Base-by-base conservation (phyloP, 2,113 vertebrate species). In the Catagonus wagneri region DNA sequence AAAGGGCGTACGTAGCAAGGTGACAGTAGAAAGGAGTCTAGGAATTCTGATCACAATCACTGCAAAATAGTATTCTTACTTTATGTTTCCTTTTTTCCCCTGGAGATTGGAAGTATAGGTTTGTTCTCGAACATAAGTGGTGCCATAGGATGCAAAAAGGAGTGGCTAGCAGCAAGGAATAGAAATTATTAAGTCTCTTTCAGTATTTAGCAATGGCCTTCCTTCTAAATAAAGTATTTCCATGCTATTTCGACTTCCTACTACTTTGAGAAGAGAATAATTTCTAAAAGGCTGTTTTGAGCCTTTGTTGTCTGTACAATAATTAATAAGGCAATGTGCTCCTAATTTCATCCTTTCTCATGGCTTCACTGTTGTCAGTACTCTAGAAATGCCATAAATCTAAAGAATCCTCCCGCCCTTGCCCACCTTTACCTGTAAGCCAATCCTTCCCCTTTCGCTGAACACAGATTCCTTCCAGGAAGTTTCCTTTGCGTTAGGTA, bases 251-350 rank as follows among this genome's bases (percentile, higher is more conserved):
- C 50, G 80, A n/a, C 86, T 56, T 92, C n/a, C 39, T 66, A n/a
- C 17, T 69, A 54, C 32, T 76, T 76, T 76, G n/a, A 32, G 34
- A 80, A 80, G 61, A 83, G 44, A 39, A 80, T 66, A 22, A 36
- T 54, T 92, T 92, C 61, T 88, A 71, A 92, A 91, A 34, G 23
- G 58, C 69, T 29, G 22, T 65, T 91, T 71, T 44, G 87, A 83
- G 71, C 19, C 27, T 92, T 85, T 25, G 25, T 16, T 66, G 29
- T 61, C 29, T 78, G n/a, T 25, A 32, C 34, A 56, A 44, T 68
- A 80, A 60, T 29, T 29, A 68, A 54, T 54, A 75, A 68, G 13
- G 69, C 60, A 81, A 17, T 63, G 52, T 54, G 14, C 75, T 80
- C 81, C 75, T 61, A 60, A 87, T 68, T 61, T 17, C 36, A 29